Evolutionary conservation across 2,888 invertebrate genomes (phyloP).

Genomic region (Ommatoiulus sabulosus): DNA sequence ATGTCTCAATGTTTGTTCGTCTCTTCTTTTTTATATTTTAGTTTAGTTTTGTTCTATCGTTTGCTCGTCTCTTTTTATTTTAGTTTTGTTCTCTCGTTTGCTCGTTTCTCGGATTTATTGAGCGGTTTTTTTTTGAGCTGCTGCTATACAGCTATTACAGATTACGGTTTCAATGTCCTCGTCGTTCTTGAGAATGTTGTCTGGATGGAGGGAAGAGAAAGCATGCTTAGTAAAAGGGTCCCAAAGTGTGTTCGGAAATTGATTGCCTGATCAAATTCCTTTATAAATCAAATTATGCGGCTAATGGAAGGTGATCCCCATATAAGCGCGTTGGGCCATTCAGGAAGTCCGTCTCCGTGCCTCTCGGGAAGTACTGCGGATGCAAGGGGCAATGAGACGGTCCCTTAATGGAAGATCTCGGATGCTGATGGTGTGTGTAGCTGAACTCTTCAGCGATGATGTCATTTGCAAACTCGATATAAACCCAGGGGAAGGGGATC

Average conservation of each 20-base stretch:
- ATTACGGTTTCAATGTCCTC: not conserved
- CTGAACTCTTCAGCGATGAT: not conserved
- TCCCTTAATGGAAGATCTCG: not conserved
- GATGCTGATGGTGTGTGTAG: no score
- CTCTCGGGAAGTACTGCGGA: not conserved
- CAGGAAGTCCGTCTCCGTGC: not conserved
- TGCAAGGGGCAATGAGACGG: not conserved
- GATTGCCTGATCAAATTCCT: not conserved
- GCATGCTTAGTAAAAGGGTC: not conserved
- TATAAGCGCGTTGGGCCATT: not conserved
- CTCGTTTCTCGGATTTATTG: not conserved
- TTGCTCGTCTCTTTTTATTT: not conserved
- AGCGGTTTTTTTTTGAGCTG: not conserved
- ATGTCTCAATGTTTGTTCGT: conserved; percentile 4
- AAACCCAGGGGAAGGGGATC: not conserved
- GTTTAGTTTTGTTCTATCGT: not conserved
- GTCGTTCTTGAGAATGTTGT: not conserved
- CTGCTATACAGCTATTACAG: not conserved
- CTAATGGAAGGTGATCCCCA: not conserved
- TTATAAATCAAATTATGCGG: not conserved
- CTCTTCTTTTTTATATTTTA: not conserved
- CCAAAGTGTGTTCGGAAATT: not conserved
- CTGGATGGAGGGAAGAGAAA: not conserved
- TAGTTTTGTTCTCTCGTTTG: not conserved
- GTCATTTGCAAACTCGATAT: not conserved